phyloP scores from a whole-genome alignment of 2,888 invertebrate species.

The Coronaproctus castanopsis region DNA sequence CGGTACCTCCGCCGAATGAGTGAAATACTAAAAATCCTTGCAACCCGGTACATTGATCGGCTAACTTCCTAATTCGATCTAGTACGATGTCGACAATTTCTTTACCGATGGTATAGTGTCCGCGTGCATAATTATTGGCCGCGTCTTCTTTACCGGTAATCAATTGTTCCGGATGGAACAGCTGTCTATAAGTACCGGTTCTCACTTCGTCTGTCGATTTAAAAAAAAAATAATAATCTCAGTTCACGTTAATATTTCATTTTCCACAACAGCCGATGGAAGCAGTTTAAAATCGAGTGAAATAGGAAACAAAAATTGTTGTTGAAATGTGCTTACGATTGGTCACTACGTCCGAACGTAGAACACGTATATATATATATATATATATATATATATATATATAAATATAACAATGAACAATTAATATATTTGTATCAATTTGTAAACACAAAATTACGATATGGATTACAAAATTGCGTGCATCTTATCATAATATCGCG shows the following conservation, averaged over 20 bases:
- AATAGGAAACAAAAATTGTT: not conserved
- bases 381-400: too few species aligned
- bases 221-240: too few species aligned
- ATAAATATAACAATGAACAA: too few species aligned
- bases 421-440: too few species aligned
- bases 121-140: slow-evolving; percentile 92
- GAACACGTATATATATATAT: too few species aligned
- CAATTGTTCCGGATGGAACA: slow-evolving; percentile 93
- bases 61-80: slow-evolving; percentile 62
- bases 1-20: slow-evolving; percentile 35
- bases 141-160: slow-evolving; percentile 94
- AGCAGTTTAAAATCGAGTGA: not conserved
- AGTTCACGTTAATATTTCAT: not conserved
- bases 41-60: slow-evolving; percentile 67
- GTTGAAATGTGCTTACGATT: too few species aligned
- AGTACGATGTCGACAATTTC: slow-evolving; percentile 79
- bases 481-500: too few species aligned
- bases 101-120: slow-evolving; percentile 91
- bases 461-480: too few species aligned
- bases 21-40: slow-evolving; percentile 37
- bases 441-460: too few species aligned
- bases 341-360: too few species aligned
- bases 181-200: slow-evolving; percentile 79
- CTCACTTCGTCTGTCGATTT: slow-evolving; percentile 52
- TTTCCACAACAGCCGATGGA: not conserved